Conservation (phyloP, 2,888 invertebrate genomes). For the Pristionchus entomophagus region DNA sequence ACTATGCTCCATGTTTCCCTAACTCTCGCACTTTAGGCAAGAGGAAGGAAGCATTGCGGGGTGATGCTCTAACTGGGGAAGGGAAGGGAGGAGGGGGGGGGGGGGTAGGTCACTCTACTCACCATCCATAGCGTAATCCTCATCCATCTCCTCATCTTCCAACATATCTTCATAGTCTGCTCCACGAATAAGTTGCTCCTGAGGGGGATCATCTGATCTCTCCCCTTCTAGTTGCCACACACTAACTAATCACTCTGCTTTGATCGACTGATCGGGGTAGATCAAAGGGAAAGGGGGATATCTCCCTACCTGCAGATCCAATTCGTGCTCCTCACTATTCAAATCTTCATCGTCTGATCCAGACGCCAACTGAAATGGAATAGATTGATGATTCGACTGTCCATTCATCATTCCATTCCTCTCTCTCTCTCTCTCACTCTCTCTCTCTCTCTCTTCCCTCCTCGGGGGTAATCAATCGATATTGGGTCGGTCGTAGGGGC, state of each 20-base stretch:
- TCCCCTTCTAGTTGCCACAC: not conserved
- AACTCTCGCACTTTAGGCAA: not conserved
- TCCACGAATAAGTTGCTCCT: constrained; percentile 46
- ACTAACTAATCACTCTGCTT: not conserved
- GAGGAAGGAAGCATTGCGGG: not conserved
- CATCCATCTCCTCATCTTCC: constrained; percentile 43
- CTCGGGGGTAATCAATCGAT: constrained; percentile 17
- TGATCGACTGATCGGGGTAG: constrained; percentile 2
- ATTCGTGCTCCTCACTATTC: constrained; percentile 27
- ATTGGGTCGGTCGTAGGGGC: not conserved
- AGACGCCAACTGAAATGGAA: constrained; percentile 10
- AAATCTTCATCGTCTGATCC: constrained; percentile 27
- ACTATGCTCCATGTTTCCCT: not conserved
- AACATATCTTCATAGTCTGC: constrained; percentile 30
- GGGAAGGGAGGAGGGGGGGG: not conserved
- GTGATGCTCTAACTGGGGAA: not conserved
- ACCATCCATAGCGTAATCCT: constrained; percentile 47
- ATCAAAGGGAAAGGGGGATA: not conserved
- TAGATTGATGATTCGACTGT: not conserved
- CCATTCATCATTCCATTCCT: not conserved
- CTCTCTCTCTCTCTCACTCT: no score
- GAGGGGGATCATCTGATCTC: not conserved
- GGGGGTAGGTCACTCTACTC: constrained; percentile 9
- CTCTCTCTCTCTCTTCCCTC: no score
- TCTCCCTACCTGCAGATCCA: constrained; percentile 31